A percentile compares a stretch with the other conserved stretches of the same genome.
phyloP scores from a whole-genome alignment of 2,113 vertebrate species.

The Cinclus cinclus region DNA sequence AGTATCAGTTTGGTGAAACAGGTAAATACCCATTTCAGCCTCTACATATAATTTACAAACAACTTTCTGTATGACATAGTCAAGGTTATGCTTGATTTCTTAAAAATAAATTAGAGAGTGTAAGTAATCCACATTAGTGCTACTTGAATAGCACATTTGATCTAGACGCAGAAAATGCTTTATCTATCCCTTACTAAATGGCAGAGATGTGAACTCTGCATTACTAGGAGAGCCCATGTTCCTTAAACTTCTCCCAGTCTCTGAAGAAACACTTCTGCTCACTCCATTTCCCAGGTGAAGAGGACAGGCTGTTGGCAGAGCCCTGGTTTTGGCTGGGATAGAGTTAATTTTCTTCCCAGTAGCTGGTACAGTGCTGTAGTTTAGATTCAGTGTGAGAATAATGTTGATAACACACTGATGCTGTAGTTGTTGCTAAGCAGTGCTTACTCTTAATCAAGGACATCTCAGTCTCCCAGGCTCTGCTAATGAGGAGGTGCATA shows the following conservation, averaged over 20 bases:
- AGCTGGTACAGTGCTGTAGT: not conserved
- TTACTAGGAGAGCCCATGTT: not conserved
- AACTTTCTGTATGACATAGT: not conserved
- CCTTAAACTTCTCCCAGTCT: not conserved
- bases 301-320: not conserved
- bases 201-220: not conserved
- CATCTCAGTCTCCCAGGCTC: not conserved
- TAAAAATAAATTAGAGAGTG: not conserved
- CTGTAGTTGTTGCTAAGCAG: not conserved
- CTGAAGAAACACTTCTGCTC: not conserved
- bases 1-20: not conserved
- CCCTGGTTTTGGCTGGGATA: not conserved
- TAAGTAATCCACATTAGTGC: not conserved
- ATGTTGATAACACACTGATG: not conserved
- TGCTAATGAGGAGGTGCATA: not conserved
- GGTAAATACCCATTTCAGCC: not conserved
- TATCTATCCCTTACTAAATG: not conserved
- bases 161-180: not conserved
- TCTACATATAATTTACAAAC: not conserved
- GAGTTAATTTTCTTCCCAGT: not conserved
- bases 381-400: not conserved
- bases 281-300: not conserved
- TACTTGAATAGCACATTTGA: not conserved
- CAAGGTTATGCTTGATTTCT: not conserved
- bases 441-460: not conserved